Evolutionary conservation across 1,140 invertebrate genomes (phyloP), one percentile per base, ranked within the genome.

Genomic region (Nasonia longicornis): DNA sequence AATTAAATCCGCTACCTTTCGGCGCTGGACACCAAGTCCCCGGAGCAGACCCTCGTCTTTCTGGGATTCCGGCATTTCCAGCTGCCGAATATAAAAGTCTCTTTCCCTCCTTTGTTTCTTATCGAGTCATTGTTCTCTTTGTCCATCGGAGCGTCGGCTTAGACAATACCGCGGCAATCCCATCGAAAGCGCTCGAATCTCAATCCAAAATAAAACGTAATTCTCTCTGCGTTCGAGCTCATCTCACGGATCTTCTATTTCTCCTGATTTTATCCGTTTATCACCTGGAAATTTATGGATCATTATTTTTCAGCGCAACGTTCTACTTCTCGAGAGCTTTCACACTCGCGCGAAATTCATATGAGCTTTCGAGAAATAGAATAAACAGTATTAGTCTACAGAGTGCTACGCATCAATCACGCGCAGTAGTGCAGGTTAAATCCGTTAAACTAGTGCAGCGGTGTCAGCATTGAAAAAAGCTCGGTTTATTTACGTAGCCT

Each of bases 41-140:
- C 31, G 26, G 77, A 80, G 22, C 22, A 29, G 6, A 72, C 77
- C 63, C 70, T 48, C 48, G 71, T 69, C 64, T 85, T 81, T 26
- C 76, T 48, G 6, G 75, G 71, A 58, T 82, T 84, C 29, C 85
- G 81, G 69, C 82, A 79, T 64, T 86, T 87, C 87, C 87, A 87
- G 52, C 86, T 87, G 48, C 86, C 86, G 79, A 87, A 87, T 80
- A 87, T 87, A 73, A 85, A 87, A 52, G 83, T 81, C 52, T 86
- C 85, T 69, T 82, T 84, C 11, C 80, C 77, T 71, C 35, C 76
- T 48, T 83, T 85, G n/a, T 42, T 84, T 42, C 63, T 82, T 38
- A 71, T 22, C 20, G 45, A 26, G 14, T 79, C 77, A 64, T 66
- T 79, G 42, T 52, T 80, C 26, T 81, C 80, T 64, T 77, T 76